A percentile compares a stretch with the other conserved stretches of the same genome.
These are phyloP conservation scores for Ceratoteleas bidentatus DNA, from an alignment of 1,140 invertebrate species.

Conservation along the genomic window DNA sequence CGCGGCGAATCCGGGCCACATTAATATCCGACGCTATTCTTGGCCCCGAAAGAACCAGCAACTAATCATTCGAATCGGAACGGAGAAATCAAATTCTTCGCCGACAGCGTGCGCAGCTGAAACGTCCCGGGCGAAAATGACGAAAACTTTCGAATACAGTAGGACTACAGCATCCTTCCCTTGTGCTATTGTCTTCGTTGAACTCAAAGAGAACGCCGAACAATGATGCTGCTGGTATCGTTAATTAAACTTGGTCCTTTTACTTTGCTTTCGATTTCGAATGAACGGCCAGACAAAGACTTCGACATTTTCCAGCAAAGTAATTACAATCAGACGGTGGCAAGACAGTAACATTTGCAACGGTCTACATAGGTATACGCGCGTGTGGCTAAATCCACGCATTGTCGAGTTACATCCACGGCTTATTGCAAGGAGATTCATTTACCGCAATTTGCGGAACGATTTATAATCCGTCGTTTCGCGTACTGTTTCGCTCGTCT, in stretches of 20 bases:
- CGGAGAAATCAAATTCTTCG: slow-evolving; percentile 60
- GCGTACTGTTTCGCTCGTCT: too few relatives aligned
- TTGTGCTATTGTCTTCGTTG: slow-evolving; percentile 67
- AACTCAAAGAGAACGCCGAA: slow-evolving; percentile 66
- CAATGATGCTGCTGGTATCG: slow-evolving; percentile 69
- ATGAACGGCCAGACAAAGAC: slow-evolving; percentile 63
- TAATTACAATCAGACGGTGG: slow-evolving; percentile 62
- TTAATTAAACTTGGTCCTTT: slow-evolving; percentile 69
- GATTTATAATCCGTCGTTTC: slow-evolving; percentile 15
- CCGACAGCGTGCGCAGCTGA: slow-evolving; percentile 56
- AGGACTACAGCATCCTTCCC: slow-evolving; percentile 63
- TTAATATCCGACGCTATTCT: slow-evolving; percentile 37
- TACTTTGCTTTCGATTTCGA: slow-evolving; percentile 67
- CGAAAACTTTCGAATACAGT: slow-evolving; percentile 65
- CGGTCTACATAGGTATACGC: neutral
- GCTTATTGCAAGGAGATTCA: slow-evolving; percentile 24
- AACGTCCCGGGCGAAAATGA: slow-evolving; percentile 64
- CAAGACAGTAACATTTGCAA: slow-evolving; percentile 49
- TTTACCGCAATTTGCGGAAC: slow-evolving; percentile 33
- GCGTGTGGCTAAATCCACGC: neutral
- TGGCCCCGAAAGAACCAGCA: slow-evolving; percentile 35
- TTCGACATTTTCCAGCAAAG: slow-evolving; percentile 67
- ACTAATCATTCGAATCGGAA: slow-evolving; percentile 60
- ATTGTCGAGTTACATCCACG: slow-evolving; percentile 27
- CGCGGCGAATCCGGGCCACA: slow-evolving; percentile 9